These are phyloP conservation scores for Hydrolagus colliei DNA, from an alignment of 2,797 vertebrate species.

Conservation along the genomic window DNA sequence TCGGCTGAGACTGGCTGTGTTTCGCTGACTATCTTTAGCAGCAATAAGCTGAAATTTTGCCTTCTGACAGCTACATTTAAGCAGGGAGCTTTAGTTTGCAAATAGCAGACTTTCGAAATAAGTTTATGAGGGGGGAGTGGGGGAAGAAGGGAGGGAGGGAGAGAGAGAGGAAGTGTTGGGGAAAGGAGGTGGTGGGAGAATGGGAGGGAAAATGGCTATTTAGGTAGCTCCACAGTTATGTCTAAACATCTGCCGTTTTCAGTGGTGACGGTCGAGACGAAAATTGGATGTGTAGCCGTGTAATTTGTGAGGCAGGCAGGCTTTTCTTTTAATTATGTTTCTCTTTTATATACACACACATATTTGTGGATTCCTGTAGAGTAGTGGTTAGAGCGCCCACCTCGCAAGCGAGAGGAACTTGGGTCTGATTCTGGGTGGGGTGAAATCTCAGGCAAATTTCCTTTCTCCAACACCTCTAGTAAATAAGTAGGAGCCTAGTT, in stretches of 20 bases:
- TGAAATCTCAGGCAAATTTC: too few species aligned
- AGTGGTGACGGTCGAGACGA: conserved; percentile 15
- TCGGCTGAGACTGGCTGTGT: not conserved
- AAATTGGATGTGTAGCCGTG: not conserved
- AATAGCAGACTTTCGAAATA: conserved; percentile 8
- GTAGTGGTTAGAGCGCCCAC: too few species aligned
- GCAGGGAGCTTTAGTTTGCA: not conserved
- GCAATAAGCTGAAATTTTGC: not conserved
- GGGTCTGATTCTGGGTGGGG: too few species aligned
- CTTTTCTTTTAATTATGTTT: conserved; percentile 3
- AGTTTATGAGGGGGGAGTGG: not conserved
- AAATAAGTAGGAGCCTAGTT: too few species aligned
- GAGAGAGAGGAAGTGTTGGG: too few species aligned
- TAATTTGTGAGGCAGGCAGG: not conserved
- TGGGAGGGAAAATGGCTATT: not conserved
- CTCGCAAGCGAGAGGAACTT: too few species aligned
- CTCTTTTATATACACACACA: not conserved
- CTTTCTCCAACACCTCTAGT: too few species aligned
- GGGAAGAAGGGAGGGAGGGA: too few species aligned
- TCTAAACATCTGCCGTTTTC: not conserved
- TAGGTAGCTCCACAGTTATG: conserved; percentile 1
- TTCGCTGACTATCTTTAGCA: not conserved
- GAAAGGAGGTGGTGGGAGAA: too few species aligned
- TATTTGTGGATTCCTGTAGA: too few species aligned
- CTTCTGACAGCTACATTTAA: not conserved